Base-by-base conservation (phyloP, 1,140 invertebrate genomes). In the Stegodyphus dumicola region DNA sequence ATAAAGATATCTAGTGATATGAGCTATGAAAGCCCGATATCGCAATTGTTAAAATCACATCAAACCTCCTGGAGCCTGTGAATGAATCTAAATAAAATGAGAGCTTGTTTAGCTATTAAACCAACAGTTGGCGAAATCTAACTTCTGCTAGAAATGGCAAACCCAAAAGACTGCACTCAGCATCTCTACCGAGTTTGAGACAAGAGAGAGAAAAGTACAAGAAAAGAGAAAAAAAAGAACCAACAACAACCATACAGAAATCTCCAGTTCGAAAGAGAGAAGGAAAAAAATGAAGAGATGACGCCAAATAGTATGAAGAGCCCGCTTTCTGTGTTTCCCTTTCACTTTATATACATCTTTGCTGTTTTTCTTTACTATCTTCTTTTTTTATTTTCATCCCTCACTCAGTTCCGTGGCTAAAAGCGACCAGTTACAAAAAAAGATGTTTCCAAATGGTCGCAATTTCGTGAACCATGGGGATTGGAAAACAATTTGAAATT, bases 401-500 rank as follows among this genome's bases (percentile, higher is more conserved):
- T 51, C 60, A 33, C 73, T 75, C 64, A 83, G 56, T 13, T 85
- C 73, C 64, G 65, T 76, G 54, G 85, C 67, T 86, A 86, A 86
- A 86, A 86, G 77, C 71, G 85, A 60, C 60, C 77, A 67, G 85
- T 86, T 86, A 74, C 71, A 79, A 86, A 86, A 78, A 87, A 87
- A 81, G 78, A 81, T 81, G 78, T 83, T 86, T 79, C 70, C 74
- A 87, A 87, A 87, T 87, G 79, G 86, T 77, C 51, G 86, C 86
- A 87, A 87, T 87, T 87, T 87, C 76, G 86, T 77, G 78, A 83
- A 83, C 77, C 86, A 87, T 65, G 75, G 86, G 86, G 77, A 87
- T 87, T 87, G 86, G 86, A 87, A 87, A 87, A 87, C 86, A 87
- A 87, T 87, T 87, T 87, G 86, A 87, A 87, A 83, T 87, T 87